Conservation (phyloP, 2,888 invertebrate genomes). For the Palloptera scutellata region DNA sequence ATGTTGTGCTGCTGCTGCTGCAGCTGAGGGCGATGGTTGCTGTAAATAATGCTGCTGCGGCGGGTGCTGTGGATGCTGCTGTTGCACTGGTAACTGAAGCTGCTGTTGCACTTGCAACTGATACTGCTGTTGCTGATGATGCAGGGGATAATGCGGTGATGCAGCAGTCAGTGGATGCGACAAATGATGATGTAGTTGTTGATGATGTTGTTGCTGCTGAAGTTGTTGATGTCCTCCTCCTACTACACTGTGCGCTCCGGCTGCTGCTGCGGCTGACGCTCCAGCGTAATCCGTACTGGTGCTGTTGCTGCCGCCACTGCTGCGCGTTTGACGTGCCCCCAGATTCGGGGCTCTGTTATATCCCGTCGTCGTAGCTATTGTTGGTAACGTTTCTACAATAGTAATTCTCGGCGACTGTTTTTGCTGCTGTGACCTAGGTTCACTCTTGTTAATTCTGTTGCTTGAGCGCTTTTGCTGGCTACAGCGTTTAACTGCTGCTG, state of each 20-base stretch:
- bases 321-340: constrained; percentile 59
- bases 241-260: constrained; percentile 29
- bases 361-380: constrained; percentile 58
- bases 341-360: constrained; percentile 60
- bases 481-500: constrained; percentile 36
- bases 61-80: constrained; percentile 37
- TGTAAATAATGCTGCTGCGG: constrained; percentile 22
- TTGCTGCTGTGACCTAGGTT: constrained; percentile 26
- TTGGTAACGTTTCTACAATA: constrained; percentile 41
- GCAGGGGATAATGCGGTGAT: constrained; percentile 35
- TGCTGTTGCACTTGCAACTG: constrained; percentile 24
- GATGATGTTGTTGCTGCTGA: constrained; percentile 39
- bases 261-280: constrained; percentile 38
- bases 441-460: constrained; percentile 37
- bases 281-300: constrained; percentile 43
- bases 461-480: constrained; percentile 32
- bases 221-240: constrained; percentile 28
- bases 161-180: constrained; percentile 51
- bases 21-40: constrained; percentile 34
- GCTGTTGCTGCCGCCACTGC: constrained; percentile 52
- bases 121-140: constrained; percentile 35
- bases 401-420: constrained; percentile 40
- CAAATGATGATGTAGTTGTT: constrained; percentile 46
- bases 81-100: constrained; percentile 21
- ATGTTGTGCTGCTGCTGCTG: constrained; percentile 43